Percentiles rank a stretch among this genome's conserved stretches.
These are phyloP conservation scores for Adelosebastes latens DNA, from an alignment of 2,797 vertebrate genomes.

Conservation along the genomic window DNA sequence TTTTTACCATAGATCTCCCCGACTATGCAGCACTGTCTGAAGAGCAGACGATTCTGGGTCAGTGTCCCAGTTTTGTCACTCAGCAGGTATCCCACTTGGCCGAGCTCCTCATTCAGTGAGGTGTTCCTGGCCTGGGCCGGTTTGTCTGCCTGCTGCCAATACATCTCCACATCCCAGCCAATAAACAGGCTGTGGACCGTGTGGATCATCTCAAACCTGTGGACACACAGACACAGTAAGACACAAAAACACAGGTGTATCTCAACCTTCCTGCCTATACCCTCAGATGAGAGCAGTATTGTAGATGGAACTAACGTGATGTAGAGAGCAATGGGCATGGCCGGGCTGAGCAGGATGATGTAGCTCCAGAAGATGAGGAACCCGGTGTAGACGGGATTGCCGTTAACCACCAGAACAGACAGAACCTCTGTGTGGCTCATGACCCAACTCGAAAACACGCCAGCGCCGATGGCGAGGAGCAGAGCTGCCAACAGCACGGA, in stretches of 20 bases:
- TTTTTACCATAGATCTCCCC: slow-evolving; percentile 87
- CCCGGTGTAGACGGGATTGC: slow-evolving; percentile 70
- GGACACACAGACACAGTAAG: slow-evolving; percentile 1
- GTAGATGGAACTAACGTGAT: slow-evolving; percentile 85
- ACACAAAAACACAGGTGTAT: background rate
- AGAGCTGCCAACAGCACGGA: slow-evolving; percentile 72
- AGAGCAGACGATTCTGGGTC: slow-evolving; percentile 91
- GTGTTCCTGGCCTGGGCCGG: slow-evolving; percentile 89
- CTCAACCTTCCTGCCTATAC: background rate
- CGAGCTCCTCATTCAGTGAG: slow-evolving; percentile 90
- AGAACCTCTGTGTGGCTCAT: slow-evolving; percentile 42
- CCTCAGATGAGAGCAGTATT: background rate
- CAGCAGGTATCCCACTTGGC: slow-evolving; percentile 92
- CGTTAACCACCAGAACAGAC: slow-evolving; percentile 55
- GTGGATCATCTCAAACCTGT: slow-evolving; percentile 90
- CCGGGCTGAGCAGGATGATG: slow-evolving; percentile 90
- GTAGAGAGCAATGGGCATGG: slow-evolving; percentile 92
- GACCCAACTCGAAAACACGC: slow-evolving; percentile 72
- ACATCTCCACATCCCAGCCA: slow-evolving; percentile 91
- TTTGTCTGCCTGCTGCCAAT: slow-evolving; percentile 73
- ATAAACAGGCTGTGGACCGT: slow-evolving; percentile 91
- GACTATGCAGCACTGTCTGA: slow-evolving; percentile 91
- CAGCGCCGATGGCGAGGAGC: slow-evolving; percentile 80
- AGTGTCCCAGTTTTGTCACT: slow-evolving; percentile 97
- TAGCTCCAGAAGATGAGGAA: slow-evolving; percentile 92